A percentile compares a stretch with the other conserved stretches of the same genome.
These are phyloP conservation scores for Prunella himalayana DNA, from an alignment of 2,113 vertebrate species.

Conservation along the genomic window DNA sequence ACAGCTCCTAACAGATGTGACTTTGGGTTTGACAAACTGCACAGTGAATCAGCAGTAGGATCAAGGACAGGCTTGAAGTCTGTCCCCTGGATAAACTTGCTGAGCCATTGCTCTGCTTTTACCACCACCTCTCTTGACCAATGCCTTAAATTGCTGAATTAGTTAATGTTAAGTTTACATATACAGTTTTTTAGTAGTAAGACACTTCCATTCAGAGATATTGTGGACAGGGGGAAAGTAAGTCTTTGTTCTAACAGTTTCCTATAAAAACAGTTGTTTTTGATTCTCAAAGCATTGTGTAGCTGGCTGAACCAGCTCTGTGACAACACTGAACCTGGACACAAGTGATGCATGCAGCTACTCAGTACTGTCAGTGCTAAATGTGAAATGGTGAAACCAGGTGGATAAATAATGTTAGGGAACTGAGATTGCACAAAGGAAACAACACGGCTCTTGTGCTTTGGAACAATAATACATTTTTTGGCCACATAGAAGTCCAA, in stretches of 20 bases:
- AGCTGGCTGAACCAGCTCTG: background rate
- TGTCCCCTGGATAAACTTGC: background rate
- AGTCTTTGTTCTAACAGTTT: background rate
- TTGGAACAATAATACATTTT: background rate
- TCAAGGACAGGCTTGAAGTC: background rate
- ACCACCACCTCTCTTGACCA: background rate
- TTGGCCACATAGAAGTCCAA: background rate
- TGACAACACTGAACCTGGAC: background rate
- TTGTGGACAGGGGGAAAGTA: background rate
- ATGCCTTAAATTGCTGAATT: background rate
- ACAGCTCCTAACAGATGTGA: constrained; percentile 10
- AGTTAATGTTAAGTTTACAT: background rate
- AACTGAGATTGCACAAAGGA: background rate
- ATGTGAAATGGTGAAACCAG: background rate
- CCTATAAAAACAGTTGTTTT: background rate
- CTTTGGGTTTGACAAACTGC: background rate
- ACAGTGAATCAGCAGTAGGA: constrained; percentile 14
- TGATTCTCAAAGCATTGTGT: background rate
- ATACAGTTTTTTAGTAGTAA: background rate
- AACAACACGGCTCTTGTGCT: background rate
- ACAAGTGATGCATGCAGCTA: background rate
- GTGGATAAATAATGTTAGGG: background rate
- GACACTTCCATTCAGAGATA: background rate
- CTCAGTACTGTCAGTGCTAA: background rate
- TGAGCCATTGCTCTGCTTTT: background rate